phyloP scores from a whole-genome alignment of 2,797 vertebrate genomes.

The Jordanella pulchra region DNA sequence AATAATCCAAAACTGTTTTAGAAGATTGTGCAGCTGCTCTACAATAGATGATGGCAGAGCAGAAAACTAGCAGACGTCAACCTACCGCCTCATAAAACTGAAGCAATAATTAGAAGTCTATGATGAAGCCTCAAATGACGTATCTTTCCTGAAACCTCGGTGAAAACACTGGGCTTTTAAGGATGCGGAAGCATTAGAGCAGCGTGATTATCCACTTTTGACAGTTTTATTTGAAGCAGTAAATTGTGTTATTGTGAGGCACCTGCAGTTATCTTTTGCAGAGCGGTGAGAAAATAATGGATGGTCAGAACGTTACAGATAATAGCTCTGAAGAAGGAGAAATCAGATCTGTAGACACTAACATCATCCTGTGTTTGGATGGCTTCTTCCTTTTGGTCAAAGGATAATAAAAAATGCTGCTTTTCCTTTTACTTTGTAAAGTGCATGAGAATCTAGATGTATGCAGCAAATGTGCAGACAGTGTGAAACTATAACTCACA shows the following conservation, averaged over 20 bases:
- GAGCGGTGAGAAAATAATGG: slow-evolving; percentile 31
- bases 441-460: background rate
- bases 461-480: background rate
- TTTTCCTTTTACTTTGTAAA: background rate
- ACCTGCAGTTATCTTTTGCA: slow-evolving; percentile 45
- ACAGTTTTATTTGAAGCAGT: slow-evolving; percentile 57
- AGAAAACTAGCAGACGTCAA: background rate
- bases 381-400: slow-evolving; percentile 3
- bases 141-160: background rate
- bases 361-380: slow-evolving; percentile 23
- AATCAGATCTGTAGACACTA: slow-evolving; percentile 30
- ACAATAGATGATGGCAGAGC: background rate
- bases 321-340: slow-evolving; percentile 45
- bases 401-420: background rate
- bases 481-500: slow-evolving; percentile 33
- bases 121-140: background rate
- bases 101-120: background rate
- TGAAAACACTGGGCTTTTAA: slow-evolving; percentile 18
- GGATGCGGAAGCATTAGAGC: slow-evolving; percentile 14
- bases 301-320: slow-evolving; percentile 35
- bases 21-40: background rate
- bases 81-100: background rate
- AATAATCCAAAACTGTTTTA: background rate
- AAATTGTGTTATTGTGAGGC: slow-evolving; percentile 51
- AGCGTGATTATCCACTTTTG: slow-evolving; percentile 38